Evolutionary conservation across 2,888 invertebrate genomes (phyloP).

Genomic region (Dicyrtomina minuta): DNA sequence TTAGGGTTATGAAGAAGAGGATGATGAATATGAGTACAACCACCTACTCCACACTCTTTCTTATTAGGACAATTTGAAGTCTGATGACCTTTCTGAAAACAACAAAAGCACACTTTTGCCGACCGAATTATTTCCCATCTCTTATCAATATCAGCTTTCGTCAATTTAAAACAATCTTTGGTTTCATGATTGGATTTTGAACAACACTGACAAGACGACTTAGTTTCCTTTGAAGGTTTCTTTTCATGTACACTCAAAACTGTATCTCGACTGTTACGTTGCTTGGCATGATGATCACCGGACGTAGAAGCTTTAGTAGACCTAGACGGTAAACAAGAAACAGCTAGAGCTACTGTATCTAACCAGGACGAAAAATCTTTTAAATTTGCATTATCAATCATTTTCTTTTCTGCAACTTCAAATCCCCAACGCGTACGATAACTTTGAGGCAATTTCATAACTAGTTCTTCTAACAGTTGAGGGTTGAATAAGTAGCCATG

Average conservation of each 20-base stretch:
- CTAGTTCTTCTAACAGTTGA: background rate
- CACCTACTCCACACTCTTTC: slow-evolving; percentile 12
- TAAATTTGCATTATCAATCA: background rate
- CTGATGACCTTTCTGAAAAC: slow-evolving; percentile 8
- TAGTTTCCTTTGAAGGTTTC: too few species aligned
- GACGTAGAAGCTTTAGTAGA: too few species aligned
- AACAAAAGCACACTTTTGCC: slow-evolving; percentile 9
- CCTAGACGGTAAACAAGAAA: too few species aligned
- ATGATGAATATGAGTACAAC: slow-evolving; percentile 15
- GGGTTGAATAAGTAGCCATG: slow-evolving; percentile 13
- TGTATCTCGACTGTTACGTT: too few species aligned
- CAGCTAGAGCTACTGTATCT: background rate
- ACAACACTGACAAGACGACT: too few species aligned
- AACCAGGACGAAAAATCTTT: background rate
- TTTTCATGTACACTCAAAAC: too few species aligned
- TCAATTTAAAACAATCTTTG: slow-evolving; percentile 12
- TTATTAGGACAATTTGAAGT: background rate
- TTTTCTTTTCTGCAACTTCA: too few species aligned
- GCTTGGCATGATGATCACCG: too few species aligned
- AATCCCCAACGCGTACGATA: too few species aligned
- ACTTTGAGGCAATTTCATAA: background rate
- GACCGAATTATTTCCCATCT: background rate
- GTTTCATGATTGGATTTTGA: slow-evolving; percentile 8
- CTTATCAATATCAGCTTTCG: background rate
- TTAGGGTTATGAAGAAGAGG: slow-evolving; percentile 1